Evolutionary conservation across 1,140 invertebrate genomes (phyloP).

Genomic region (Macrostomum lignano): DNA sequence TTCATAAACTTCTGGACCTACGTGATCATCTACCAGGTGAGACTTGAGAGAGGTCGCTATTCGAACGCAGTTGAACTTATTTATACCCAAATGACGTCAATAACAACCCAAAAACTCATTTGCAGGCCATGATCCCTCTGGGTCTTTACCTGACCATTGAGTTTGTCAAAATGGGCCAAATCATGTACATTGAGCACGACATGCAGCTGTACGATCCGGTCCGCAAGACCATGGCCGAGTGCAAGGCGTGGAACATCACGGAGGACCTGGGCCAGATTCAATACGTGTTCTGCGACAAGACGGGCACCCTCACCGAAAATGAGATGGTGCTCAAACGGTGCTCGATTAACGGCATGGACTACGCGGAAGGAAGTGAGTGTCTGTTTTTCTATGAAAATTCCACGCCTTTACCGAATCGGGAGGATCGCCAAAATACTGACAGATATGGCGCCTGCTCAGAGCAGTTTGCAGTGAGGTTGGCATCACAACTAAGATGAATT

Average conservation of each 20-base stretch:
- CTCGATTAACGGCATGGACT: conserved; percentile 57
- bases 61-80: too few relatives aligned
- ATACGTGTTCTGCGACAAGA: conserved; percentile 4
- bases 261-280: conserved; percentile 58
- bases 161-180: conserved; percentile 74
- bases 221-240: conserved; percentile 59
- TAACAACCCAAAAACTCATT: background rate
- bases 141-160: conserved; percentile 49
- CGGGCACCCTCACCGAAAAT: conserved; percentile 3
- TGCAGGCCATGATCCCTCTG: background rate
- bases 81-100: background rate
- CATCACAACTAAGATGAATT: too few relatives aligned
- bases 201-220: conserved; percentile 47
- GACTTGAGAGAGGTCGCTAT: conserved; percentile 8
- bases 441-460: too few relatives aligned
- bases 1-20: conserved; percentile 73
- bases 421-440: too few relatives aligned
- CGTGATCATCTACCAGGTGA: conserved; percentile 64
- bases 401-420: too few relatives aligned
- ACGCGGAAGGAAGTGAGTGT: too few relatives aligned
- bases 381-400: too few relatives aligned
- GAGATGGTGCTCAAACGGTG: conserved; percentile 32
- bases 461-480: too few relatives aligned
- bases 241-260: conserved; percentile 73
- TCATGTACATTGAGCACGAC: conserved; percentile 76